These are phyloP conservation scores for Chrysina gloriosa DNA, from an alignment of 2,888 invertebrate species.

Conservation along the genomic window DNA sequence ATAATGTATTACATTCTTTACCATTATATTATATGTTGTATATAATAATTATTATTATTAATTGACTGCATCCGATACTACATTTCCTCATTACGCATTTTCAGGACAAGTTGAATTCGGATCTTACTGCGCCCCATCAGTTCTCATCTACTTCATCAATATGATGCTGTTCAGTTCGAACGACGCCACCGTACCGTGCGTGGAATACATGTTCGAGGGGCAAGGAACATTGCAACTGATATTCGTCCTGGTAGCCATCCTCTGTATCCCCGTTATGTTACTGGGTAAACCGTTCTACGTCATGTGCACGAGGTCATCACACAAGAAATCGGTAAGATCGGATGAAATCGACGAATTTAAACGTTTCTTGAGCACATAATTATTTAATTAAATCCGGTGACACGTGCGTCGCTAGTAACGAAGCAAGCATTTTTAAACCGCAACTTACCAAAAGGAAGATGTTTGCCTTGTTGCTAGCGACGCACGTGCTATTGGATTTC, in stretches of 20 bases:
- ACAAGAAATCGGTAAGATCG: conserved; percentile 52
- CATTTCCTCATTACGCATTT: too few species aligned
- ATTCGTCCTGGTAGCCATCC: conserved; percentile 73
- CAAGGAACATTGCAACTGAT: conserved; percentile 73
- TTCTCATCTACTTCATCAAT: conserved; percentile 82
- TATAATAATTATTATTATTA: too few species aligned
- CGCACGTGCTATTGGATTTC: too few species aligned
- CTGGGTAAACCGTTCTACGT: conserved; percentile 81
- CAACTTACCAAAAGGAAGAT: too few species aligned
- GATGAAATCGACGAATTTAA: background rate
- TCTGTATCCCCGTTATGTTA: conserved; percentile 83
- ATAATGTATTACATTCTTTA: too few species aligned
- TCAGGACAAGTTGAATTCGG: conserved; percentile 53
- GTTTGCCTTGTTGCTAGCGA: too few species aligned
- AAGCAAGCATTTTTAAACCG: too few species aligned
- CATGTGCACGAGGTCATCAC: conserved; percentile 59
- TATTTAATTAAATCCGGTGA: too few species aligned
- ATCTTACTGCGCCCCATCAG: conserved; percentile 77
- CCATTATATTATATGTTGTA: too few species aligned
- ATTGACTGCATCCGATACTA: too few species aligned
- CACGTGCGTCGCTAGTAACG: too few species aligned
- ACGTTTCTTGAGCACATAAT: too few species aligned
- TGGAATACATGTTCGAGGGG: conserved; percentile 71
- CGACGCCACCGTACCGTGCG: conserved; percentile 64
- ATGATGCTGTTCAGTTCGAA: conserved; percentile 74